Evolutionary conservation across 2,888 invertebrate genomes (phyloP), one percentile per base, ranked within the genome.

Genomic region (Idaea dimidiata): DNA sequence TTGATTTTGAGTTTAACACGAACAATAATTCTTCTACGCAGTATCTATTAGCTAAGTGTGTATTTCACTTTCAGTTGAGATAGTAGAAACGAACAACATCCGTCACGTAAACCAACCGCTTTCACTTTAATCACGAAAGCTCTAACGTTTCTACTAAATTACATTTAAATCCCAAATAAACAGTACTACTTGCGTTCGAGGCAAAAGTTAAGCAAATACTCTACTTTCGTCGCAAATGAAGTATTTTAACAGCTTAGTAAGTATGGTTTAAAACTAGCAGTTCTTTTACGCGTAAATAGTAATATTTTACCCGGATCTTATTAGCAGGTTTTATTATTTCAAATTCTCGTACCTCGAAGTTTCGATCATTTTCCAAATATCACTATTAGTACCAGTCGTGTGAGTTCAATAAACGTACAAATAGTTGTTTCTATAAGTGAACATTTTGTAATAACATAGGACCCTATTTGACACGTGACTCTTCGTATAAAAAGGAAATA

Each of bases 111-210:
- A 43, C 43, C 14, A 10, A 43, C 43, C 43, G 43, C 43, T 43
- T 43, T 43, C 43, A 43, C 43, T 43, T 43, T 43, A 43, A 43
- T 43, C 43, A 43, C 43, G 43, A 43, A 43, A 43, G 43, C 43
- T 43, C 43, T 14, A 43, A 43, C 43, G 14, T 43, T 43, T 43
- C 43, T 14, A 43, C 43, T 43, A 43, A 43, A 43, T 43, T 43
- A 43, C 43, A 43, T 43, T 43, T 43, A 43, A 43, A 43, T 43
- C 43, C 43, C 43, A 43, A 43, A 43, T 43, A 43, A 43, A 43
- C 43, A 43, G 43, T 14, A 43, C 43, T 43, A 43, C 43, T 43
- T 32, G 6, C 32, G 32, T 43, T 8, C 6, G 43, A 43, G 5
- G 43, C 43, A 43, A 43, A 43, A 43, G 43, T 43, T 14, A 43